Conservation (phyloP, 2,113 vertebrate genomes). For the Mormyrus iriodes region DNA sequence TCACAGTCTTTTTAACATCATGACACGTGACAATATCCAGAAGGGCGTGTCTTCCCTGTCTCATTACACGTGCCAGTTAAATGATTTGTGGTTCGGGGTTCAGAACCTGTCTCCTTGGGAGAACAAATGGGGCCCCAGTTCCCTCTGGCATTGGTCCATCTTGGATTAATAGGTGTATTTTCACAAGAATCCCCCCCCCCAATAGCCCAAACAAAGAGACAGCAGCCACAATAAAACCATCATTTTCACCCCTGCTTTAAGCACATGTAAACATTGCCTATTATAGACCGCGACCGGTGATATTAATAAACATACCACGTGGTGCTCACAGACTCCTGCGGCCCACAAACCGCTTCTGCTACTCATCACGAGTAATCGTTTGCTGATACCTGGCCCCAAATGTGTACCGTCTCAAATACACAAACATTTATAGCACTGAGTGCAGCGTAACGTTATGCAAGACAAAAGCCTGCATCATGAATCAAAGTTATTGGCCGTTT, state of each 20-base stretch:
- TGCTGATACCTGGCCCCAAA: constrained; percentile 10
- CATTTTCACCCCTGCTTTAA: constrained; percentile 54
- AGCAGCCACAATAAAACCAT: constrained; percentile 52
- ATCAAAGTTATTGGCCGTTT: constrained; percentile 53
- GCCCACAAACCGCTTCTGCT: neutral
- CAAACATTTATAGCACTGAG: constrained; percentile 15
- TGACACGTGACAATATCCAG: neutral
- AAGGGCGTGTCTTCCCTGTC: neutral
- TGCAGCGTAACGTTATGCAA: constrained; percentile 40
- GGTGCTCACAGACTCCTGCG: neutral
- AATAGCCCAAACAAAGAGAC: constrained; percentile 33
- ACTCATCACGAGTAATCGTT: neutral
- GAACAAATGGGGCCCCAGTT: neutral
- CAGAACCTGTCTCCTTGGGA: neutral
- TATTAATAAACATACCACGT: constrained; percentile 44
- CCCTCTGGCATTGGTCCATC: constrained; percentile 22
- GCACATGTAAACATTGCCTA: constrained; percentile 56
- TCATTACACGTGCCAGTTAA: neutral
- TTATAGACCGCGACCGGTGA: constrained; percentile 53
- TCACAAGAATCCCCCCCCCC: constrained; percentile 26
- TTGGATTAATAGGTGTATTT: constrained; percentile 58
- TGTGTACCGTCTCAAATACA: neutral
- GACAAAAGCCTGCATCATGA: constrained; percentile 40
- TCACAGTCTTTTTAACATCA: neutral
- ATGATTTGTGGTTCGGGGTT: neutral